Base-by-base conservation (phyloP, 2,113 vertebrate species). In the Tetrax tetrax region DNA sequence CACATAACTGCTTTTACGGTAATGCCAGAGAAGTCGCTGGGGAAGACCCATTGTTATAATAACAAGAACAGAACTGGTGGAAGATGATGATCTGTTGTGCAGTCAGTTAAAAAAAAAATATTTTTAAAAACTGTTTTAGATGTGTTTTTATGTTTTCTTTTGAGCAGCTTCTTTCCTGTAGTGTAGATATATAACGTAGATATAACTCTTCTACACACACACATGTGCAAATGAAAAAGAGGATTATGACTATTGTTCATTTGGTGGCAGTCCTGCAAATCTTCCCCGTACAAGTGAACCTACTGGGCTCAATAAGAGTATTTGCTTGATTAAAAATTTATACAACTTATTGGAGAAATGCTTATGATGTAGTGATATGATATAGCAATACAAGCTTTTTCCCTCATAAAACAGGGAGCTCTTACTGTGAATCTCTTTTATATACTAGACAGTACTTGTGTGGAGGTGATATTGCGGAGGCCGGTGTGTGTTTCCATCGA, bases 271-370 rank as follows among this genome's bases (percentile, higher is more conserved):
- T 56, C 83, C 85, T 89, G 76, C 76, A 93, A 68, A 83, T 92
- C 89, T 71, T 78, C 60, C 43, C 33, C 29, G 64, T 57, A 77
- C 68, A 61, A 90, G 68, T 33, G 86, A 81, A 81, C 76, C 79
- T 38, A 89, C 65, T n/a, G 81, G 92, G 89, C 76, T 95, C 90
- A 75, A 79, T 89, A 76, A 92, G 65, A 84, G 45, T 78, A 83
- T 96, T 94, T 94, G 56, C 86, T 78, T 86, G 72, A 92, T 94
- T 95, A 95, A 96, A 96, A 94, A 90, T 95, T 81, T 71, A 79
- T 87, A 47, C 72, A 37, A 18, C 70, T 91, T 93, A 74, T 25
- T 89, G 88, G 76, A 81, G 86, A 90, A 75, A 63, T 75, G 76
- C 68, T 86, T 71, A 48, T 83, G 68, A 83, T 75, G 68, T 48